phyloP scores from a whole-genome alignment of 2,113 vertebrate species.

The Callorhinus ursinus region DNA sequence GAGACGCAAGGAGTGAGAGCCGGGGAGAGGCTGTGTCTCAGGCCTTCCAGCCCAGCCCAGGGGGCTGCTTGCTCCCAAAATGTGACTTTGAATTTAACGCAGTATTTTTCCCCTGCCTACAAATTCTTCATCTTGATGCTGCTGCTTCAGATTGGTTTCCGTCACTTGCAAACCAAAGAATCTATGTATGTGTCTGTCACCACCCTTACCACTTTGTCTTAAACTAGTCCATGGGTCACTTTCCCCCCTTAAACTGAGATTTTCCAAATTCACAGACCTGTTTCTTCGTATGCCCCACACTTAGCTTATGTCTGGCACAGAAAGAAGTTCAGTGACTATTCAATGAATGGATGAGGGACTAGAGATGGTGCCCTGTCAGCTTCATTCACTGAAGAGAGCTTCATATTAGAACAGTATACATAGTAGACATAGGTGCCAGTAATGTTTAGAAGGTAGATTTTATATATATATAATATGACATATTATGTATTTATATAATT shows the following conservation, averaged over 20 bases:
- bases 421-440: neutral
- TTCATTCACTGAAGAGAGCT: neutral
- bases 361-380: neutral
- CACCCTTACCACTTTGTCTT: neutral
- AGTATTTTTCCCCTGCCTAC: neutral
- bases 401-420: neutral
- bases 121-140: neutral
- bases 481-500: no score
- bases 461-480: neutral
- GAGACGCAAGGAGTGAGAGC: neutral
- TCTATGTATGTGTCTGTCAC: neutral
- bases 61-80: neutral
- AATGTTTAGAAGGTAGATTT: neutral
- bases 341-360: neutral
- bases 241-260: neutral
- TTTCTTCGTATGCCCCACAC: neutral
- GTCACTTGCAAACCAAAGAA: neutral
- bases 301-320: neutral
- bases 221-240: neutral
- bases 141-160: neutral
- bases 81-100: neutral
- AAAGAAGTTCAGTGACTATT: neutral
- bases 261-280: neutral
- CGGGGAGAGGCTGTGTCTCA: neutral
- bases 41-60: neutral